A percentile compares a stretch with the other conserved stretches of the same genome.
Conservation (phyloP, 2,797 vertebrate species). For the Potorous gilbertii region DNA sequence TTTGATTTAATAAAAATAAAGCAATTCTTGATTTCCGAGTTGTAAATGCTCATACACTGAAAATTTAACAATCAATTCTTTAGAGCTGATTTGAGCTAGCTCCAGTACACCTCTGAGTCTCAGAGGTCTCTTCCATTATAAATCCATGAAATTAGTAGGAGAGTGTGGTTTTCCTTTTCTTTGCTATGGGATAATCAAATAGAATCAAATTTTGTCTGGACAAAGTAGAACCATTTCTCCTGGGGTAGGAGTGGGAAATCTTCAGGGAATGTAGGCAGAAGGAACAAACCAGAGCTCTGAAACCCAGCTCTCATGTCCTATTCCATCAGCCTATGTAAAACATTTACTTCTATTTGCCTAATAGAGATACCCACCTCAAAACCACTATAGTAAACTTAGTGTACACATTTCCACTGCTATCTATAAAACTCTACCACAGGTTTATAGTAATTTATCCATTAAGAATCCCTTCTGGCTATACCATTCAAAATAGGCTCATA, state of each 20-base stretch:
- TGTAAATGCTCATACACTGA: neutral
- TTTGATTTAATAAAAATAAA: neutral
- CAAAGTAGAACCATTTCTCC: conserved; percentile 41
- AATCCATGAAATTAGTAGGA: conserved; percentile 21
- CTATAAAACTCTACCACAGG: neutral
- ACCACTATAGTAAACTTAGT: conserved; percentile 16
- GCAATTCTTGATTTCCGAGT: neutral
- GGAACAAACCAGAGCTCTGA: neutral
- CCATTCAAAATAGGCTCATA: conserved; percentile 13
- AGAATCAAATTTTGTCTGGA: conserved; percentile 49
- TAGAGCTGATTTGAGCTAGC: neutral
- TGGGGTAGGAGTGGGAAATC: neutral
- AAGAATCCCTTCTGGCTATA: neutral
- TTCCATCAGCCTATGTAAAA: conserved; percentile 4
- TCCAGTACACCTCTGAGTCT: neutral
- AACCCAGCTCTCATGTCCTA: neutral
- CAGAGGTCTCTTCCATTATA: neutral
- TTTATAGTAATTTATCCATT: conserved; percentile 8
- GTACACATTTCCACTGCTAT: neutral
- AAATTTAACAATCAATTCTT: neutral
- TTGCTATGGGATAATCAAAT: conserved; percentile 39
- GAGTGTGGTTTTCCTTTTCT: conserved; percentile 25
- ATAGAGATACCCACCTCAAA: neutral
- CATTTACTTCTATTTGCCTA: neutral
- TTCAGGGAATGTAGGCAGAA: conserved; percentile 1